Conservation (phyloP, 2,797 vertebrate species). For the Cichlasoma orientale region DNA sequence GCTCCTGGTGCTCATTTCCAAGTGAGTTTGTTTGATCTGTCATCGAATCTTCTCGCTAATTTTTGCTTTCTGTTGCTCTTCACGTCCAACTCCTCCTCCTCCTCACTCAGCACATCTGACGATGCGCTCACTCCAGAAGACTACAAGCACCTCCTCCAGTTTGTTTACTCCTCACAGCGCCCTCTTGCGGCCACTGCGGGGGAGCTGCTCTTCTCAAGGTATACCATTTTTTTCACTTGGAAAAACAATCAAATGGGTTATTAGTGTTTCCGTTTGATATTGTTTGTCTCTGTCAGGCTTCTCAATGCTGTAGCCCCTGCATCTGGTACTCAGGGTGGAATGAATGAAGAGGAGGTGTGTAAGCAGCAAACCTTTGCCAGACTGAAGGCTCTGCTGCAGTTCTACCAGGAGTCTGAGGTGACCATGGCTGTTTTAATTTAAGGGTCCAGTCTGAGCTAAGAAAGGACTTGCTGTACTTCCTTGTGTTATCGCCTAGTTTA, state of each 20-base stretch:
- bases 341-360: conserved; percentile 63
- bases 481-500: not conserved
- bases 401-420: conserved; percentile 87
- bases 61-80: not conserved
- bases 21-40: conserved; percentile 71
- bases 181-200: conserved; percentile 88
- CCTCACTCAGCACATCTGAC: conserved; percentile 79
- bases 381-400: conserved; percentile 83
- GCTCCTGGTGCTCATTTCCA: conserved; percentile 88
- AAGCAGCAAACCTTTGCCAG: conserved; percentile 57
- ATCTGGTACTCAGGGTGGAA: conserved; percentile 54
- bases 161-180: conserved; percentile 90
- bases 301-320: conserved; percentile 62
- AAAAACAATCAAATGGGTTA: not conserved
- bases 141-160: conserved; percentile 85
- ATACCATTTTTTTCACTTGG: not conserved
- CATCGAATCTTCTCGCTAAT: not conserved
- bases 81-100: not conserved
- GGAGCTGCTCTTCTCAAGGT: conserved; percentile 90
- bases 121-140: conserved; percentile 83
- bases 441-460: not conserved
- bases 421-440: conserved; percentile 24
- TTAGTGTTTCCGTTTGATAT: not conserved
- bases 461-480: not conserved
- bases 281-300: conserved; percentile 73